These are phyloP conservation scores for Callipepla squamata DNA, from an alignment of 2,113 vertebrate species.

Conservation along the genomic window DNA sequence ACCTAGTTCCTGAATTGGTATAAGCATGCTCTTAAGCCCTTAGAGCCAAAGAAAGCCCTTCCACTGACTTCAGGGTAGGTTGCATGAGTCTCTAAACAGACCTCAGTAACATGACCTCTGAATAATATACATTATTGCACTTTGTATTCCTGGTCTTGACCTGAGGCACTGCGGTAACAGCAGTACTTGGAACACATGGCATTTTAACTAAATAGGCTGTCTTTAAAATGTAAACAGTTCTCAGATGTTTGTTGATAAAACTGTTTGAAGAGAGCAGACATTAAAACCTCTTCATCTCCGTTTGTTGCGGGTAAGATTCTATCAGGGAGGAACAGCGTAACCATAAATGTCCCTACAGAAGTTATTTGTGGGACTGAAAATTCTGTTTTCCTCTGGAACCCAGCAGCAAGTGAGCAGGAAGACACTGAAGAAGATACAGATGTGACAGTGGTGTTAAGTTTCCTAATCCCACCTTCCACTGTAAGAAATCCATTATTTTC, in stretches of 20 bases:
- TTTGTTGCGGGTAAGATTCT: neutral
- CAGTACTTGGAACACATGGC: neutral
- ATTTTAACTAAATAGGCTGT: neutral
- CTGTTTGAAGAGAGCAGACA: neutral
- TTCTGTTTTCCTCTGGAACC: neutral
- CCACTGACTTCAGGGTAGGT: neutral
- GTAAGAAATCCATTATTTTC: neutral
- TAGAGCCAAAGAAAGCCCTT: neutral
- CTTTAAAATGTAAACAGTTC: slow-evolving; percentile 20
- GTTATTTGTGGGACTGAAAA: neutral
- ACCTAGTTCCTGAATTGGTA: neutral
- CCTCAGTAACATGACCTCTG: neutral
- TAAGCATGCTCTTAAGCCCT: neutral
- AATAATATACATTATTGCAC: neutral
- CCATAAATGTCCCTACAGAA: neutral
- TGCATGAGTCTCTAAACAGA: neutral
- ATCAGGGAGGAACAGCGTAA: neutral
- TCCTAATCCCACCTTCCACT: neutral
- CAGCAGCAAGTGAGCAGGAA: neutral
- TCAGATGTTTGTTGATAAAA: slow-evolving; percentile 26
- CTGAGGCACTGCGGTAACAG: neutral
- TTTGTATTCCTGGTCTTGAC: neutral
- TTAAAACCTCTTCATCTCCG: neutral
- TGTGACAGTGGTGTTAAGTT: neutral
- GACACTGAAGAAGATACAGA: neutral